These are phyloP conservation scores for Saccopteryx leptura DNA, from an alignment of 2,113 vertebrate genomes.

Conservation along the genomic window DNA sequence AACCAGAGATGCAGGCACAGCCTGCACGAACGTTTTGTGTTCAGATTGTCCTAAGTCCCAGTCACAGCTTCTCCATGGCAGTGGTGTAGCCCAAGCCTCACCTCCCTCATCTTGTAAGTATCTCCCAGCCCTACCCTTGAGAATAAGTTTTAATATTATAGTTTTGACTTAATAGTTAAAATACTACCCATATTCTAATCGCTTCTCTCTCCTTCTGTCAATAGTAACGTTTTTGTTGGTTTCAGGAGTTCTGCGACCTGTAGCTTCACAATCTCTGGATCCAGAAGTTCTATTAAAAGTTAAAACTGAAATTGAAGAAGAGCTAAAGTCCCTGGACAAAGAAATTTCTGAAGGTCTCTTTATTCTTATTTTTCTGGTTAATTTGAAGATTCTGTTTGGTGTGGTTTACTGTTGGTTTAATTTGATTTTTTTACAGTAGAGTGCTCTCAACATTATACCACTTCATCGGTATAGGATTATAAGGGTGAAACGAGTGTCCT, in stretches of 20 bases:
- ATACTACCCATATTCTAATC: not conserved
- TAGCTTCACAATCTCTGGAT: constrained; percentile 82
- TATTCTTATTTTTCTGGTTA: constrained; percentile 56
- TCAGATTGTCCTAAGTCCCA: not conserved
- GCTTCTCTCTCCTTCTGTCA: not conserved
- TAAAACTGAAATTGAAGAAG: constrained; percentile 93
- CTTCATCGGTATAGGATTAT: not conserved
- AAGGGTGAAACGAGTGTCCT: not conserved
- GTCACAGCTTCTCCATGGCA: not conserved
- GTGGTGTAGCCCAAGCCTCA: not conserved
- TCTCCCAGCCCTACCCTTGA: not conserved
- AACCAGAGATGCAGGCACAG: not conserved
- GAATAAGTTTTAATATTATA: not conserved
- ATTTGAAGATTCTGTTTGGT: constrained; percentile 51
- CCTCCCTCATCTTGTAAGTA: not conserved
- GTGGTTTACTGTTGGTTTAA: not conserved
- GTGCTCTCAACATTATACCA: not conserved
- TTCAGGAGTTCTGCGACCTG: constrained; percentile 86
- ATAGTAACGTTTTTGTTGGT: constrained; percentile 76
- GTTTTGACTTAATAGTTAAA: constrained; percentile 50
- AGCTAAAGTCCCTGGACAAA: constrained; percentile 93
- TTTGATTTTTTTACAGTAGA: constrained; percentile 5
- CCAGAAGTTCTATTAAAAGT: constrained; percentile 89
- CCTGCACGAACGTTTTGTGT: not conserved
- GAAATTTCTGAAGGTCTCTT: constrained; percentile 94